These are phyloP conservation scores for Polyommatus icarus DNA, from an alignment of 2,888 invertebrate genomes.

Conservation along the genomic window DNA sequence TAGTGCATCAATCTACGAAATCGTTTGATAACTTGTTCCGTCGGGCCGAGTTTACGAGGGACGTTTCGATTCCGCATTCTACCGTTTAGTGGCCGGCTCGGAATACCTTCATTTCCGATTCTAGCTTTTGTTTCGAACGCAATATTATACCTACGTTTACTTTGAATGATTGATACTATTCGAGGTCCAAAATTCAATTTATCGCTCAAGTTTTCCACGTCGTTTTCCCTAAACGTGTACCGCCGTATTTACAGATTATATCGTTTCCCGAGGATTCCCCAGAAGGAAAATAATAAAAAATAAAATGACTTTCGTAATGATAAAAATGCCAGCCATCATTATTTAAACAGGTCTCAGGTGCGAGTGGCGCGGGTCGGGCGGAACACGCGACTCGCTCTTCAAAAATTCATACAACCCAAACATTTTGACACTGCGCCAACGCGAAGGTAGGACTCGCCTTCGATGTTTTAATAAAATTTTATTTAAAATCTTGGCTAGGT, in stretches of 20 bases:
- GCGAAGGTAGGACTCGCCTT: conserved; percentile 17
- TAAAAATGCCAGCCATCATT: conserved; percentile 19
- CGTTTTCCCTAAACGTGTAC: conserved; percentile 1
- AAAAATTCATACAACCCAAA: conserved; percentile 38
- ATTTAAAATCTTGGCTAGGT: neutral
- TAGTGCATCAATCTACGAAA: conserved; percentile 48
- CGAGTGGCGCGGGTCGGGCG: conserved; percentile 15
- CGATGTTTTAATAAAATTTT: conserved; percentile 27
- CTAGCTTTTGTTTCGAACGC: neutral
- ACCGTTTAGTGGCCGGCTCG: neutral
- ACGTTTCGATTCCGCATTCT: conserved; percentile 2
- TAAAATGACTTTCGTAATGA: conserved; percentile 21
- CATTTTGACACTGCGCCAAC: conserved; percentile 33
- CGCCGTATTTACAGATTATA: neutral
- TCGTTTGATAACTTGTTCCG: conserved; percentile 52
- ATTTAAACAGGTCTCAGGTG: conserved; percentile 21
- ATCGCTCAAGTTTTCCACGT: neutral
- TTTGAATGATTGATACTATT: neutral
- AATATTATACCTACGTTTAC: neutral
- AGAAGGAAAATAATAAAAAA: conserved; percentile 18
- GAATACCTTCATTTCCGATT: neutral
- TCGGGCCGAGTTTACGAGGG: conserved; percentile 1
- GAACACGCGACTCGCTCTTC: conserved; percentile 30
- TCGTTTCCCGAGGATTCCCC: neutral
- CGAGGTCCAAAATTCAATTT: neutral